Conservation (phyloP, 2,888 invertebrate genomes). For the Tetheella fluctuosa region DNA sequence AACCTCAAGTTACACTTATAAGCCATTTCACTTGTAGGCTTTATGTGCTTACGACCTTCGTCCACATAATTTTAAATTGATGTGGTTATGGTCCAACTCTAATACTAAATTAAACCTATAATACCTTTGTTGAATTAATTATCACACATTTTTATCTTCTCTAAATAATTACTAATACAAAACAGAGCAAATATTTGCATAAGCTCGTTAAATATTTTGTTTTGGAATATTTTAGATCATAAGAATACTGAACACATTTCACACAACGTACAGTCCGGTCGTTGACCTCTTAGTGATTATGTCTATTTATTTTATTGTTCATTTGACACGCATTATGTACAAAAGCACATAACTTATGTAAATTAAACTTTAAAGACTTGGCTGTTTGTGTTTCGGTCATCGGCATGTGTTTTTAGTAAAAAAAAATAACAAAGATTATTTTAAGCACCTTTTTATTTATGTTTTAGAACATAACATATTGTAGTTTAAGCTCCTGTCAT, state of each 20-base stretch:
- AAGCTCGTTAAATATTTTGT: not conserved
- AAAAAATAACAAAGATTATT: no score
- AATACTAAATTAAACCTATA: no score
- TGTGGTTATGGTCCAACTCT: no score
- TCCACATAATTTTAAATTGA: no score
- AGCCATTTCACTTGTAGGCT: no score
- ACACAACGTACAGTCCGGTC: constrained; percentile 21
- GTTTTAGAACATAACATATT: no score
- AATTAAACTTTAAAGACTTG: constrained; percentile 24
- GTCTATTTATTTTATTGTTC: constrained; percentile 30
- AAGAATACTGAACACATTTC: not conserved
- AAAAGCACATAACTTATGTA: constrained; percentile 35
- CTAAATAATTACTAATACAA: not conserved
- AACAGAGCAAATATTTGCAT: not conserved
- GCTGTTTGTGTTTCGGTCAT: constrained; percentile 20
- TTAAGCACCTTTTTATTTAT: no score
- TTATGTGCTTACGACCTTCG: no score
- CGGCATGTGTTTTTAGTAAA: constrained; percentile 12
- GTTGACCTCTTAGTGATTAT: constrained; percentile 26
- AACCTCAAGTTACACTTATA: no score
- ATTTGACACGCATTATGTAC: constrained; percentile 36
- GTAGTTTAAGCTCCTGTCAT: no score
- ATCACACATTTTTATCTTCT: not conserved
- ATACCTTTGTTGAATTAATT: no score
- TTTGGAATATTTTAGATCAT: not conserved